Evolutionary conservation across 2,797 vertebrate species (phyloP).

Genomic region (Acanthurus lineatus): DNA sequence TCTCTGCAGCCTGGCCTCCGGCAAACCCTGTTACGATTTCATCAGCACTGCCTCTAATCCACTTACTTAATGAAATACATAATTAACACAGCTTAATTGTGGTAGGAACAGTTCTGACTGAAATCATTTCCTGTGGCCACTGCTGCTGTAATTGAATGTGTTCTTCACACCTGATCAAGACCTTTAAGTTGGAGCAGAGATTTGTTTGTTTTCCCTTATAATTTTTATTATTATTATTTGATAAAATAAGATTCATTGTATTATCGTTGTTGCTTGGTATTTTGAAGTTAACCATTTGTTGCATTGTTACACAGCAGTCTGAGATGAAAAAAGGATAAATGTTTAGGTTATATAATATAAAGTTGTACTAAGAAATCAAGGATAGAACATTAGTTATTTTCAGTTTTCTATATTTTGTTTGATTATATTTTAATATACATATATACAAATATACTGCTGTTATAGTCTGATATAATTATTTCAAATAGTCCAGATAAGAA

Average conservation of each 20-base stretch:
- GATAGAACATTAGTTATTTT: not conserved
- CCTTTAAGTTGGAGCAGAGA: conserved; percentile 88
- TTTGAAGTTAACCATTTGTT: not conserved
- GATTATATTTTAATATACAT: not conserved
- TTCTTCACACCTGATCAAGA: conserved; percentile 93
- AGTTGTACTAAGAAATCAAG: too few species aligned
- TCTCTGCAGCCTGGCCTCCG: conserved; percentile 88
- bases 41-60: conserved; percentile 96
- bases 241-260: conserved; percentile 22
- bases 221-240: conserved; percentile 40
- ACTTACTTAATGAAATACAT: conserved; percentile 99
- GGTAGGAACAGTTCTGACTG: conserved; percentile 97
- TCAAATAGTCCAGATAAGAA: conserved; percentile 20
- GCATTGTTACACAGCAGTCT: not conserved
- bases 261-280: conserved; percentile 21
- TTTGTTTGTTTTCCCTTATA: conserved; percentile 59
- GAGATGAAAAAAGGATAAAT: conserved; percentile 11
- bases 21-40: conserved; percentile 91
- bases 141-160: conserved; percentile 97
- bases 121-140: conserved; percentile 98
- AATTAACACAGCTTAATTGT: conserved; percentile 99
- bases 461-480: not conserved
- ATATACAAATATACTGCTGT: not conserved
- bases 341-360: conserved; percentile 1
- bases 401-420: not conserved